Evolutionary conservation across 2,113 vertebrate species (phyloP).

Genomic region (Megaceryle maxima): DNA sequence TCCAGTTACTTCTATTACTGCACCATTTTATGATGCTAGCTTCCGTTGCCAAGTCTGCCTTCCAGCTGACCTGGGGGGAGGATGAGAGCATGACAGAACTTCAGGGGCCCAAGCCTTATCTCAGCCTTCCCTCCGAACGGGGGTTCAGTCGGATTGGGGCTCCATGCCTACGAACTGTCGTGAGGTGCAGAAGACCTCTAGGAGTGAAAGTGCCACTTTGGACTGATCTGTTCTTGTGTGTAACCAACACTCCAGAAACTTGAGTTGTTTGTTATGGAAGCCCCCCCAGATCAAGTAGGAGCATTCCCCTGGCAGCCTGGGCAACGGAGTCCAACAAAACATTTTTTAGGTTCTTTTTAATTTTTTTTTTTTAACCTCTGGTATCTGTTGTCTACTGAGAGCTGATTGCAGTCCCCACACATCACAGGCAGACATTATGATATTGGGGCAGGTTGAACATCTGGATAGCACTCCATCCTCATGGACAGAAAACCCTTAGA

Average conservation of each 20-base stretch:
- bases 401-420: slow-evolving; percentile 70
- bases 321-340: slow-evolving; percentile 83
- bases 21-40: slow-evolving; percentile 90
- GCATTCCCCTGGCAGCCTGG: slow-evolving; percentile 80
- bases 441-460: slow-evolving; percentile 32
- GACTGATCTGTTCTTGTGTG: slow-evolving; percentile 41
- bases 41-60: slow-evolving; percentile 87
- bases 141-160: slow-evolving; percentile 75
- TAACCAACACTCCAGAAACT: slow-evolving; percentile 46
- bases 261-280: slow-evolving; percentile 56
- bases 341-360: slow-evolving; percentile 85
- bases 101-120: slow-evolving; percentile 81
- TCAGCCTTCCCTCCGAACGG: slow-evolving; percentile 77
- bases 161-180: slow-evolving; percentile 64
- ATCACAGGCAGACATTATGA: slow-evolving; percentile 52
- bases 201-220: slow-evolving; percentile 55
- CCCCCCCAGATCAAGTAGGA: slow-evolving; percentile 76
- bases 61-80: slow-evolving; percentile 75
- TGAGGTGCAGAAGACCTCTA: slow-evolving; percentile 67
- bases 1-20: slow-evolving; percentile 91
- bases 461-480: slow-evolving; percentile 51
- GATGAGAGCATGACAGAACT: slow-evolving; percentile 70
- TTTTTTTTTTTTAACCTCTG: slow-evolving; percentile 77
- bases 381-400: slow-evolving; percentile 76
- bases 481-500: slow-evolving; percentile 50